Evolutionary conservation across 2,797 vertebrate genomes (phyloP).

Genomic region (Muraenolepis orangiensis): DNA sequence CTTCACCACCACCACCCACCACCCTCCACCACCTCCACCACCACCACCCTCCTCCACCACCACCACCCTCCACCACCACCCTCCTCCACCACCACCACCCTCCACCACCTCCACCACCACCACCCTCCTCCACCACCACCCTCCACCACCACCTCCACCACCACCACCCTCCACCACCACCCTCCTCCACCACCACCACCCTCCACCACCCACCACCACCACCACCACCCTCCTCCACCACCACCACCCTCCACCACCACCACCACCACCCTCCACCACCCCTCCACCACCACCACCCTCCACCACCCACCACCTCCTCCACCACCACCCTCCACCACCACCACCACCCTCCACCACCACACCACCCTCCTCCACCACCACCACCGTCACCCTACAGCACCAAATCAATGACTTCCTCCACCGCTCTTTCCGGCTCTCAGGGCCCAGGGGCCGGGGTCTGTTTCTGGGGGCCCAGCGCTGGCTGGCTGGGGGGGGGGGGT

Average conservation of each 20-base stretch:
- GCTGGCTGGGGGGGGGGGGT: constrained; percentile 40
- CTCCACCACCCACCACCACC: constrained; percentile 11
- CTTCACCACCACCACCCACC: neutral
- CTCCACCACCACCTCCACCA: too few species aligned
- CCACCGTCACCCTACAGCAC: constrained; percentile 23
- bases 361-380: neutral
- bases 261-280: neutral
- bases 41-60: too few species aligned
- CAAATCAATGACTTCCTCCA: constrained; percentile 38
- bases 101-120: too few species aligned
- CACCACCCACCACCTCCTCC: constrained; percentile 17
- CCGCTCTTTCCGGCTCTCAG: constrained; percentile 42
- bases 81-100: neutral
- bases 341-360: too few species aligned
- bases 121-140: neutral
- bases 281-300: constrained; percentile 17
- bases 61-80: constrained; percentile 5
- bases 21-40: neutral
- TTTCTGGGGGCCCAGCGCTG: constrained; percentile 50
- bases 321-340: neutral
- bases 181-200: neutral
- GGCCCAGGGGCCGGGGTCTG: constrained; percentile 28
- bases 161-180: constrained; percentile 6
- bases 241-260: neutral
- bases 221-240: constrained; percentile 12